Evolutionary conservation across 2,797 vertebrate genomes (phyloP).

Genomic region (Liparis tanakae): DNA sequence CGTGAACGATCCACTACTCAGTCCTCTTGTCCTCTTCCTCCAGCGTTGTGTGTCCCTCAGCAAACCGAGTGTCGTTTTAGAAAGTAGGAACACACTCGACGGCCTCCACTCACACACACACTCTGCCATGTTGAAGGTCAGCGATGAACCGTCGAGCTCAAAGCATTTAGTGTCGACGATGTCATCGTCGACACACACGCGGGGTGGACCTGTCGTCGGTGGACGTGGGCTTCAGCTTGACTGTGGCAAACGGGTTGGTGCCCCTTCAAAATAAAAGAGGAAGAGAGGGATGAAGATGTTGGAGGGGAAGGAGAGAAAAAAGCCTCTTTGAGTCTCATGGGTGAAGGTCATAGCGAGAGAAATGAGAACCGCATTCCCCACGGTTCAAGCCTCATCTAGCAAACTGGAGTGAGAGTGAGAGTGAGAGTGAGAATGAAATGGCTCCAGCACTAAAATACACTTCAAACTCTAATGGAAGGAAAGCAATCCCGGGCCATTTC

Average conservation of each 20-base stretch:
- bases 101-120: neutral
- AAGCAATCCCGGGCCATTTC: slow-evolving; percentile 41
- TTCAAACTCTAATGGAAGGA: slow-evolving; percentile 56
- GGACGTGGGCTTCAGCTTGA: slow-evolving; percentile 91
- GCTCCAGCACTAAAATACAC: slow-evolving; percentile 49
- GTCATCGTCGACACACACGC: slow-evolving; percentile 50
- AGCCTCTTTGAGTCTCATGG: neutral
- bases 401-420: slow-evolving; percentile 37
- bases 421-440: slow-evolving; percentile 42
- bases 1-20: neutral
- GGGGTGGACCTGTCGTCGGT: slow-evolving; percentile 93
- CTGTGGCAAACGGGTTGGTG: slow-evolving; percentile 95
- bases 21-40: neutral
- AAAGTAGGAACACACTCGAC: neutral
- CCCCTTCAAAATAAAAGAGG: slow-evolving; percentile 80
- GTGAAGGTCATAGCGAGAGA: slow-evolving; percentile 27
- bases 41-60: neutral
- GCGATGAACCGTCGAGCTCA: neutral
- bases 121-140: neutral
- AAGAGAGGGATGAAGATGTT: neutral
- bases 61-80: neutral
- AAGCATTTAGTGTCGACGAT: neutral
- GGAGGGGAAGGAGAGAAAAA: slow-evolving; percentile 1
- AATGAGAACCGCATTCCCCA: slow-evolving; percentile 31
- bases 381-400: slow-evolving; percentile 37